These are phyloP conservation scores for Fabriciana adippe DNA, from an alignment of 2,888 invertebrate species.

Conservation along the genomic window DNA sequence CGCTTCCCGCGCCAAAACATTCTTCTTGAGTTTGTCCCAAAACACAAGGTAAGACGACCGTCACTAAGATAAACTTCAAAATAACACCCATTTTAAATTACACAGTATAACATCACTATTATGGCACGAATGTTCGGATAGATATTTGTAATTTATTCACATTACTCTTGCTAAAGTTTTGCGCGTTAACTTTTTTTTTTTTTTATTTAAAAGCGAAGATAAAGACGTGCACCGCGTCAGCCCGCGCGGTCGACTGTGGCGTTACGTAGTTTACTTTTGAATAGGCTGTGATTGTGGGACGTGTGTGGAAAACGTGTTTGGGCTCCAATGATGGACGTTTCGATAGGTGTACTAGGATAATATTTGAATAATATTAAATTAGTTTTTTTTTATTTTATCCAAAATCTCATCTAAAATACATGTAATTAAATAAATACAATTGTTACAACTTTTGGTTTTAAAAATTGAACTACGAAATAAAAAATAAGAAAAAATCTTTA, in stretches of 20 bases:
- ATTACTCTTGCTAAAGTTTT: slow-evolving; percentile 64
- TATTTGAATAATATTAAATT: not conserved
- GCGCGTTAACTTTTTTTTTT: slow-evolving; percentile 51
- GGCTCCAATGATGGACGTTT: slow-evolving; percentile 51
- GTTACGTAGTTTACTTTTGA: slow-evolving; percentile 46
- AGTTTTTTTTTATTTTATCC: too few species aligned
- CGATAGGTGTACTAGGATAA: slow-evolving; percentile 34
- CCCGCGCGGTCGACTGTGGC: slow-evolving; percentile 71
- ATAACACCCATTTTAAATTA: slow-evolving; percentile 70
- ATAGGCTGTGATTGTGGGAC: slow-evolving; percentile 74
- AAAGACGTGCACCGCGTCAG: slow-evolving; percentile 65
- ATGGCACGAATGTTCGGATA: slow-evolving; percentile 67
- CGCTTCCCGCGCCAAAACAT: slow-evolving; percentile 86
- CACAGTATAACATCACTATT: slow-evolving; percentile 66
- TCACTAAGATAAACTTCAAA: slow-evolving; percentile 70
- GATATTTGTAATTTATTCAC: slow-evolving; percentile 54
- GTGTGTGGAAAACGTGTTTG: slow-evolving; percentile 72
- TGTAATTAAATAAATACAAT: too few species aligned
- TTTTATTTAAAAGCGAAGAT: slow-evolving; percentile 41
- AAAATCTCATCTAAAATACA: too few species aligned
- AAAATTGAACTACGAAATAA: too few species aligned
- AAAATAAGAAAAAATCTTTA: too few species aligned
- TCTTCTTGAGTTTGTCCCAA: slow-evolving; percentile 71
- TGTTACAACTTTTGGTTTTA: too few species aligned
- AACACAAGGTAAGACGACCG: slow-evolving; percentile 71